A percentile compares a stretch with the other conserved stretches of the same genome.
phyloP scores from a whole-genome alignment of 2,113 vertebrate species.

The Hyaena hyaena region DNA sequence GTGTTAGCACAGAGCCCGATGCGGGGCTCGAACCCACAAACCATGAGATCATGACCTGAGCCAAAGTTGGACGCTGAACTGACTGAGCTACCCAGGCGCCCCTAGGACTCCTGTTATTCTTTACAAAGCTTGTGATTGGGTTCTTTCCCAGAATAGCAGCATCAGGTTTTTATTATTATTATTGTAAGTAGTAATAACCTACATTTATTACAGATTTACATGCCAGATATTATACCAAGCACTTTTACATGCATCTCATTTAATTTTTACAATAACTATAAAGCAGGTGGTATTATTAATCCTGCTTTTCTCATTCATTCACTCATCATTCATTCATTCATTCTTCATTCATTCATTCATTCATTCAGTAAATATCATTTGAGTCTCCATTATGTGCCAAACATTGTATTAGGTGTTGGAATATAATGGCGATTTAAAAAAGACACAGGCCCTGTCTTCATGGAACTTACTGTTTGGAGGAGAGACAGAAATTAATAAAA shows the following conservation, averaged over 20 bases:
- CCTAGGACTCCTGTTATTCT: neutral
- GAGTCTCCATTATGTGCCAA: neutral
- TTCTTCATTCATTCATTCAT: neutral
- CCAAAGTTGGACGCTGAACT: too few species aligned
- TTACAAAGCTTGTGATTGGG: neutral
- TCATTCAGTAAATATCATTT: neutral
- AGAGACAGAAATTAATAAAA: neutral
- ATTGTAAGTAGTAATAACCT: neutral
- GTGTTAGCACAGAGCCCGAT: too few species aligned
- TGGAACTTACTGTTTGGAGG: neutral
- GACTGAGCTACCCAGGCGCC: too few species aligned
- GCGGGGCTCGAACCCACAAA: too few species aligned
- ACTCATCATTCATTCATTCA: neutral
- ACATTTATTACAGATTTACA: neutral
- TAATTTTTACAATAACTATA: neutral
- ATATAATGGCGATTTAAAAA: neutral
- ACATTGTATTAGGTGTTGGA: neutral
- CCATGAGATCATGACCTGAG: too few species aligned
- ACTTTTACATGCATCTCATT: neutral
- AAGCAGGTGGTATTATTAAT: neutral
- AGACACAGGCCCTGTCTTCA: neutral
- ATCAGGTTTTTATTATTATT: neutral
- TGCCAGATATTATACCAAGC: neutral
- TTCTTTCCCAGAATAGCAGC: neutral
- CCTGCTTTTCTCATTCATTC: neutral